Evolutionary conservation across 2,797 vertebrate species (phyloP).

Genomic region (Melopsittacus undulatus): DNA sequence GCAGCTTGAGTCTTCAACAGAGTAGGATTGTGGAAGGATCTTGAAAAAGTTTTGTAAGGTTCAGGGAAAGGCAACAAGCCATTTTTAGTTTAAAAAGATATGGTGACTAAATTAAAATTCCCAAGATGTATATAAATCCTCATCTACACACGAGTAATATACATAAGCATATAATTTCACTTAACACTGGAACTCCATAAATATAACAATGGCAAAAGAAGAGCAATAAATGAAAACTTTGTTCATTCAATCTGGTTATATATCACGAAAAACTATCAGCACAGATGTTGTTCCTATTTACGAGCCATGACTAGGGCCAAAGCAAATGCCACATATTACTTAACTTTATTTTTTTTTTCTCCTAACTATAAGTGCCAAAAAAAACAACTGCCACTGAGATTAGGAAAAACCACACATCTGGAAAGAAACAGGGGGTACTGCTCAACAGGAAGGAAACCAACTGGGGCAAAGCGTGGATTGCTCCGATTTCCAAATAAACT

Average conservation of each 20-base stretch:
- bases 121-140: background rate
- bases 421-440: background rate
- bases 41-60: conserved; percentile 17
- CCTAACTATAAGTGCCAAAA: conserved; percentile 9
- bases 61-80: background rate
- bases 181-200: conserved; percentile 11
- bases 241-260: conserved; percentile 7
- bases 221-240: conserved; percentile 27
- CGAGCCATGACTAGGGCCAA: conserved; percentile 10
- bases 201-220: conserved; percentile 49
- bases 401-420: background rate
- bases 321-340: conserved; percentile 44
- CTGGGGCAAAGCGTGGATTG: background rate
- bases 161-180: background rate
- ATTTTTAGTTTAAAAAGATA: conserved; percentile 12
- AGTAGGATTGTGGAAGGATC: background rate
- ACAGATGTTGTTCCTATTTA: conserved; percentile 50
- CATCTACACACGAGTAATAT: background rate
- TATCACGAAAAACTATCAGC: conserved; percentile 37
- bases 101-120: conserved; percentile 12
- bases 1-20: background rate
- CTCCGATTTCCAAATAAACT: background rate
- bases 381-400: background rate
- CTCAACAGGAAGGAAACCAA: background rate
- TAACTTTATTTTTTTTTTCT: background rate